Evolutionary conservation across 2,113 vertebrate species (phyloP).

Genomic region (Rhizomys pruinosus): DNA sequence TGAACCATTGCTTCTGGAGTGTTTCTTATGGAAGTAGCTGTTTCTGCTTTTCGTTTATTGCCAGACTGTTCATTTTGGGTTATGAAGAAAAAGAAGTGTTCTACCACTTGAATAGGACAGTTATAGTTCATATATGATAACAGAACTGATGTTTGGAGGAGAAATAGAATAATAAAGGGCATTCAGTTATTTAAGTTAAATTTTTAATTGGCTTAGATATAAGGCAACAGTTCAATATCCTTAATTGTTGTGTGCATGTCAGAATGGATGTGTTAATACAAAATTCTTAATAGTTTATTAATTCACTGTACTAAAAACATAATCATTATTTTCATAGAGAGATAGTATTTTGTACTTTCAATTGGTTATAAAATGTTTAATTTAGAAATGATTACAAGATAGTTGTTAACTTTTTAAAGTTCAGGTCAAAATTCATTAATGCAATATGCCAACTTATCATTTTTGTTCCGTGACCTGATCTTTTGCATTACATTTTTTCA

Average conservation of each 20-base stretch:
- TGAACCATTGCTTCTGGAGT: neutral
- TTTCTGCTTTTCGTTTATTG: neutral
- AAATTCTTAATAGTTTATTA: neutral
- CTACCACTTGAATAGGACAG: neutral
- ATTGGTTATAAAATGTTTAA: neutral
- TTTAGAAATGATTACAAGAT: neutral
- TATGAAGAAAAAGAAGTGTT: neutral
- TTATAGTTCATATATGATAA: neutral
- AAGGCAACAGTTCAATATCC: neutral
- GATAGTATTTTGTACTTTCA: neutral
- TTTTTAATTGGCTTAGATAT: neutral
- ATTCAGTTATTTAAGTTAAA: neutral
- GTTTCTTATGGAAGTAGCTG: neutral
- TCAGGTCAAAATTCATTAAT: slow-evolving; percentile 46
- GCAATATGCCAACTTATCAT: neutral
- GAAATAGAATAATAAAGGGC: slow-evolving; percentile 13
- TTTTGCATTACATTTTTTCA: slow-evolving; percentile 47
- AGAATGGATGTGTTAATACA: neutral
- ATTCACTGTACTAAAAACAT: neutral
- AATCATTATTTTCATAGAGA: neutral
- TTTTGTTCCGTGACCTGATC: slow-evolving; percentile 32
- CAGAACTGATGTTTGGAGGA: neutral
- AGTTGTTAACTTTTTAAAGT: slow-evolving; percentile 37
- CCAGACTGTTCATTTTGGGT: neutral
- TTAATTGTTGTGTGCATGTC: neutral